Evolutionary conservation across 2,888 invertebrate genomes (phyloP).

Genomic region (Theodoxus fluviatilis): DNA sequence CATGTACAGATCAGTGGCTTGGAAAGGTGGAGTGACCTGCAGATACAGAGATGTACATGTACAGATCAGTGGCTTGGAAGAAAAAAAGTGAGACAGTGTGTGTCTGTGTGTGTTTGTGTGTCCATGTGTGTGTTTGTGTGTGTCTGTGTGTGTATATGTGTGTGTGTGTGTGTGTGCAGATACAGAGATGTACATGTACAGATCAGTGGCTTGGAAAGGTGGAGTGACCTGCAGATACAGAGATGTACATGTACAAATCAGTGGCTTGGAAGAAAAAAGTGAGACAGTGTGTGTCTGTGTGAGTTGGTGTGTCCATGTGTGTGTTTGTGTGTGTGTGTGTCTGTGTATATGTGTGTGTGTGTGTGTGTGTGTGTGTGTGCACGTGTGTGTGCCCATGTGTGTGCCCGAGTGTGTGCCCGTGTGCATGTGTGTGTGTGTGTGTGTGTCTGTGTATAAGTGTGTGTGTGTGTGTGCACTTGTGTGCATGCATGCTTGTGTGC

Average conservation of each 20-base stretch:
- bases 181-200: no score
- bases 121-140: no score
- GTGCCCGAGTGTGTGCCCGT: neutral
- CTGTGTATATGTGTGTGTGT: constrained; percentile 18
- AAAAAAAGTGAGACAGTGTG: no score
- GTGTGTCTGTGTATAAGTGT: constrained; percentile 17
- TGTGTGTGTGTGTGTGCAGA: no score
- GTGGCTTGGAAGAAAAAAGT: neutral
- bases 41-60: no score
- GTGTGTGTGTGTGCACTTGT: constrained; percentile 15
- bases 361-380: constrained; percentile 15
- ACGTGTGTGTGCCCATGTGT: neutral
- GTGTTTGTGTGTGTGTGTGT: constrained; percentile 16
- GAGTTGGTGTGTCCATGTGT: neutral
- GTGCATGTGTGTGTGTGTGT: neutral
- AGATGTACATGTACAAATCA: no score
- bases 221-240: constrained; percentile 47
- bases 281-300: neutral
- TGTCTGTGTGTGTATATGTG: no score
- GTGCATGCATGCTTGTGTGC: constrained; percentile 1
- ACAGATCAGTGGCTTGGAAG: no score
- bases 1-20: no score
- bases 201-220: constrained; percentile 59
- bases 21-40: no score
- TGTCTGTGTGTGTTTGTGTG: no score